phyloP scores from a whole-genome alignment of 2,113 vertebrate species.

The Thymallus thymallus region DNA sequence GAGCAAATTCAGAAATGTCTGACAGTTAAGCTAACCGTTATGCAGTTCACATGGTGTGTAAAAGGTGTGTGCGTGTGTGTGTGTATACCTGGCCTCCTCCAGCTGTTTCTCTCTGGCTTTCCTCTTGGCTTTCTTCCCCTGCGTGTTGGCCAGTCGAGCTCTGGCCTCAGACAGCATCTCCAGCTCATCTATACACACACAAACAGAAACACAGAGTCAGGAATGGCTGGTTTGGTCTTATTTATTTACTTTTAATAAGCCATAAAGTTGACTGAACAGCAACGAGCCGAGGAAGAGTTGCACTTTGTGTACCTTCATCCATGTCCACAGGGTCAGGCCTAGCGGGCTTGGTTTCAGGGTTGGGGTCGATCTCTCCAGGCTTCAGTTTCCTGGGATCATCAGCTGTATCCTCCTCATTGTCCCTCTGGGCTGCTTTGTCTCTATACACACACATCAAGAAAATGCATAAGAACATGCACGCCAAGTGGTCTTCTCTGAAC shows the following conservation, averaged over 20 bases:
- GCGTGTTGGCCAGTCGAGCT: slow-evolving; percentile 94
- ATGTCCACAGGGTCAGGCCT: slow-evolving; percentile 97
- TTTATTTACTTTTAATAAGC: no score
- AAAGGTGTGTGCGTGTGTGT: no score
- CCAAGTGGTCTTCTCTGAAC: no score
- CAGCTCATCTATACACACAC: slow-evolving; percentile 83
- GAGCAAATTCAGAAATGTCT: neutral
- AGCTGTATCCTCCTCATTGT: slow-evolving; percentile 94
- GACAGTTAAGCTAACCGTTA: neutral
- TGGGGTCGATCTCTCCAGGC: slow-evolving; percentile 98
- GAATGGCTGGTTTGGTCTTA: neutral
- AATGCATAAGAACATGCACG: neutral
- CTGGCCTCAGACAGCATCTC: slow-evolving; percentile 99
- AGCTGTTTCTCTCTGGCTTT: slow-evolving; percentile 98
- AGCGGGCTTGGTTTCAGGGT: slow-evolving; percentile 98
- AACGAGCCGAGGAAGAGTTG: no score
- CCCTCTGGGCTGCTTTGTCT: slow-evolving; percentile 96
- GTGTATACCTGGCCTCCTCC: slow-evolving; percentile 89
- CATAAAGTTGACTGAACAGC: no score
- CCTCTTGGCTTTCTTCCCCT: slow-evolving; percentile 98
- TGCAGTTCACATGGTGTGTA: neutral
- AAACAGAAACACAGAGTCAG: neutral
- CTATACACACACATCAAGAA: slow-evolving; percentile 64
- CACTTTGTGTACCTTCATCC: slow-evolving; percentile 84
- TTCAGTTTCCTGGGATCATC: slow-evolving; percentile 97